These are phyloP conservation scores for Hirundichthys speculiger DNA, from an alignment of 2,113 vertebrate species.

Conservation along the genomic window DNA sequence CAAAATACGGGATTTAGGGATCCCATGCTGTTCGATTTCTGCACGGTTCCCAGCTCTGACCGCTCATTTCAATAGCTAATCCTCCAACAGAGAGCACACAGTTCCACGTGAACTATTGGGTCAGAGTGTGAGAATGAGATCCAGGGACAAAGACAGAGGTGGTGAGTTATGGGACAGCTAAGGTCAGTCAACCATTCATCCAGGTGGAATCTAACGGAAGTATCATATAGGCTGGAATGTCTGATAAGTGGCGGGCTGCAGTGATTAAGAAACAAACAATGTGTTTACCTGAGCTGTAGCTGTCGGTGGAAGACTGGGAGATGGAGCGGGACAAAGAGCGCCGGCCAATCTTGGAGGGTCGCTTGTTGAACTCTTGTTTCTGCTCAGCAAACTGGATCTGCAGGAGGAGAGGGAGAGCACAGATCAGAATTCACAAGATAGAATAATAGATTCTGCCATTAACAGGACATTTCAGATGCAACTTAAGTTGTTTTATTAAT, in stretches of 20 bases:
- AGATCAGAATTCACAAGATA: constrained; percentile 22
- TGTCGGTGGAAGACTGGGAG: constrained; percentile 98
- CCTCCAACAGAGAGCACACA: constrained; percentile 30
- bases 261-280: background rate
- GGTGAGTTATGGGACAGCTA: background rate
- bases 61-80: constrained; percentile 26
- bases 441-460: too few relatives aligned
- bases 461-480: background rate
- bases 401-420: background rate
- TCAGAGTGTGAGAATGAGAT: constrained; percentile 21
- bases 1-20: background rate
- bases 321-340: constrained; percentile 97
- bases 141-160: background rate
- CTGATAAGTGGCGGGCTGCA: constrained; percentile 1
- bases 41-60: background rate
- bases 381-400: constrained; percentile 99
- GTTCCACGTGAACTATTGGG: constrained; percentile 36
- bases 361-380: constrained; percentile 98
- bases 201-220: background rate
- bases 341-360: constrained; percentile 95
- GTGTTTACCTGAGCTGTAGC: constrained; percentile 94
- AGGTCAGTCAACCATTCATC: constrained; percentile 15
- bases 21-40: constrained; percentile 6
- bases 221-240: background rate
- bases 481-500: background rate